A percentile compares a stretch with the other conserved stretches of the same genome.
phyloP scores from a whole-genome alignment of 2,797 vertebrate genomes.

The Galago senegalensis region DNA sequence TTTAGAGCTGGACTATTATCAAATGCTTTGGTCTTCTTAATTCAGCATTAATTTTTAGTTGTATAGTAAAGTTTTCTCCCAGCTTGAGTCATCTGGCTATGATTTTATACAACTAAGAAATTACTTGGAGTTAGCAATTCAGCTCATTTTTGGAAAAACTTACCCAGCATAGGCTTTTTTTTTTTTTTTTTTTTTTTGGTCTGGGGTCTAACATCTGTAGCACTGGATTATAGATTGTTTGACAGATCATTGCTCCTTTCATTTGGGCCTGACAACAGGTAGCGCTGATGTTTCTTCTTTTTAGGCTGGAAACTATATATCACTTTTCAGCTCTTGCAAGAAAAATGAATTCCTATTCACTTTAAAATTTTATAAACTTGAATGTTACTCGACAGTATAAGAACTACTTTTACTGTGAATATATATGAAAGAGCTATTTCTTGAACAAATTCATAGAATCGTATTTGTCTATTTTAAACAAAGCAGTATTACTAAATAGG shows the following conservation, averaged over 20 bases:
- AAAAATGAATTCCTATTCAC: slow-evolving; percentile 80
- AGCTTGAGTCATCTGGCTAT: slow-evolving; percentile 67
- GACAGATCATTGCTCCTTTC: slow-evolving; percentile 86
- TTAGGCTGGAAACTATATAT: slow-evolving; percentile 79
- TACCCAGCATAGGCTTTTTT: slow-evolving; percentile 57
- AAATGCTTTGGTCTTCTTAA: slow-evolving; percentile 84
- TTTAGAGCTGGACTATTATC: slow-evolving; percentile 81
- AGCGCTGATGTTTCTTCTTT: slow-evolving; percentile 85
- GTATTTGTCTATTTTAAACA: slow-evolving; percentile 68
- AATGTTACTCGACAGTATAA: slow-evolving; percentile 74
- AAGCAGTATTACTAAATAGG: slow-evolving; percentile 63
- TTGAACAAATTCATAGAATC: slow-evolving; percentile 74
- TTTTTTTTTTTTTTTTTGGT: slow-evolving; percentile 17
- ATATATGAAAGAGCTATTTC: slow-evolving; percentile 62
- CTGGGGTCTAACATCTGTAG: slow-evolving; percentile 81
- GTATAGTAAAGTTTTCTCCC: slow-evolving; percentile 74
- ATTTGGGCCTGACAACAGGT: slow-evolving; percentile 83
- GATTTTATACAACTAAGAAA: slow-evolving; percentile 76
- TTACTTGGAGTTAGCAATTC: slow-evolving; percentile 79
- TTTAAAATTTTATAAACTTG: slow-evolving; percentile 79
- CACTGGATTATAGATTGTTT: slow-evolving; percentile 81
- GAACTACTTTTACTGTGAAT: slow-evolving; percentile 61
- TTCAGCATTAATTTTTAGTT: slow-evolving; percentile 86
- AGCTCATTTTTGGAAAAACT: slow-evolving; percentile 66
- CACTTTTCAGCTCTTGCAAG: slow-evolving; percentile 78